Base-by-base conservation (phyloP, 2,113 vertebrate genomes). In the Xenotilapia longispinis region DNA sequence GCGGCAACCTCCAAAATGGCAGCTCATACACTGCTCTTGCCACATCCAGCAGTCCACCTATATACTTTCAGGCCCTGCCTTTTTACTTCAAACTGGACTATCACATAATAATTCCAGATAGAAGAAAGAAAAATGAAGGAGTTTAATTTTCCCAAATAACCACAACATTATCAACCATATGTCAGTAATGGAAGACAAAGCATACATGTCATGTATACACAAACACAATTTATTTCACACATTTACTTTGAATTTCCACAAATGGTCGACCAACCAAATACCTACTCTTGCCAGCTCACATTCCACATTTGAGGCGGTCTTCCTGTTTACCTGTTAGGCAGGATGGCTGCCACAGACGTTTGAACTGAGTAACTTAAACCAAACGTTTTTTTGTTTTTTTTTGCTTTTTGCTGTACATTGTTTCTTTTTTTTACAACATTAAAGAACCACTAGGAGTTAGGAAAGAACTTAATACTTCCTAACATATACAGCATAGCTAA, bases 151-250 rank as follows among this genome's bases (percentile, higher is more conserved):
- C 2, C 36, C 60, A 65, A 65, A 65, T 65, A 63, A 65, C 4
- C 60, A 38, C 60, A 63, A 36, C 4, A 63, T 36, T 63, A 63
- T 63, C 17, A 19, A 63, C 58, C 9, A n/a, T 2, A 12, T n/a
- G 1, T 65, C 1, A 65, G 6, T 0, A 38, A n/a, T 65, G 31
- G 31, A 7, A n/a, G 5, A 36, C 60, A 65, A 65, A 65, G 17
- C 31, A 65, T 12, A n/a, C 17, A 1, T 65, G 31, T n/a, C 31
- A 0, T n/a, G 31, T 38, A 36, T 65, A n/a, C 4, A 38, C 17
- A 65, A n/a, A 38, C 60, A 65, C 60, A 65, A 65, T 38, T n/a
- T 65, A 65, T 36, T 36, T n/a, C 60, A 65, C 31, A 65, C 17
- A 12, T n/a, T 65, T 65, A 65, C 17, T 65, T 65, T 38, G 17